Evolutionary conservation across 2,113 vertebrate genomes (phyloP).

Genomic region (Brachyhypopomus gauderio): DNA sequence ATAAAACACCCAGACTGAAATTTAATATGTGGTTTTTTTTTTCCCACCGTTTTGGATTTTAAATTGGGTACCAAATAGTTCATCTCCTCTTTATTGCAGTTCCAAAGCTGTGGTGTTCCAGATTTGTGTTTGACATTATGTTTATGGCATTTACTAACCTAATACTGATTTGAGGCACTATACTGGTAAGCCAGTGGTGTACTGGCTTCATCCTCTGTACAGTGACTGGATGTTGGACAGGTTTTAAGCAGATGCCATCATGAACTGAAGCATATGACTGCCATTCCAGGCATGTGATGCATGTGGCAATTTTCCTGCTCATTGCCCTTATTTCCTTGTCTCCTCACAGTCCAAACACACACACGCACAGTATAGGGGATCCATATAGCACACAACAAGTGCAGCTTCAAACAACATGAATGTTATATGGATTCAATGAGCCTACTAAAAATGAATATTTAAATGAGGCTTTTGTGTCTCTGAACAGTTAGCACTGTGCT

Average conservation of each 20-base stretch:
- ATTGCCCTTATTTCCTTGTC: background rate
- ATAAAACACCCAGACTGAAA: slow-evolving; percentile 62
- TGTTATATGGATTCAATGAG: background rate
- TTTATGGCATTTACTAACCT: background rate
- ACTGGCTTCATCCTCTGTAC: background rate
- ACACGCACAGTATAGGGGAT: background rate
- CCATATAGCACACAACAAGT: no score
- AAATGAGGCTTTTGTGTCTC: no score
- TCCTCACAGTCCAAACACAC: background rate
- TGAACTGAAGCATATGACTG: background rate
- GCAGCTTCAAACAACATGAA: no score
- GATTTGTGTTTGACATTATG: background rate
- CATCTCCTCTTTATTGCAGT: background rate
- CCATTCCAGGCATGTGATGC: background rate
- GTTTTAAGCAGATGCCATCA: background rate
- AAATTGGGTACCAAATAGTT: background rate
- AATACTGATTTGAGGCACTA: slow-evolving; percentile 11
- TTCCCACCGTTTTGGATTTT: slow-evolving; percentile 5
- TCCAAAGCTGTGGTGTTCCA: background rate
- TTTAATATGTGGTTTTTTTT: slow-evolving; percentile 20
- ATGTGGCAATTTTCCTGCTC: background rate
- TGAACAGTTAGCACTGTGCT: no score
- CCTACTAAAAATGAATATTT: no score
- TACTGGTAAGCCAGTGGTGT: slow-evolving; percentile 1
- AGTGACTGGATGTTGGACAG: background rate